Conservation (phyloP, 2,888 invertebrate species). For the Balanococcus diminutus region DNA sequence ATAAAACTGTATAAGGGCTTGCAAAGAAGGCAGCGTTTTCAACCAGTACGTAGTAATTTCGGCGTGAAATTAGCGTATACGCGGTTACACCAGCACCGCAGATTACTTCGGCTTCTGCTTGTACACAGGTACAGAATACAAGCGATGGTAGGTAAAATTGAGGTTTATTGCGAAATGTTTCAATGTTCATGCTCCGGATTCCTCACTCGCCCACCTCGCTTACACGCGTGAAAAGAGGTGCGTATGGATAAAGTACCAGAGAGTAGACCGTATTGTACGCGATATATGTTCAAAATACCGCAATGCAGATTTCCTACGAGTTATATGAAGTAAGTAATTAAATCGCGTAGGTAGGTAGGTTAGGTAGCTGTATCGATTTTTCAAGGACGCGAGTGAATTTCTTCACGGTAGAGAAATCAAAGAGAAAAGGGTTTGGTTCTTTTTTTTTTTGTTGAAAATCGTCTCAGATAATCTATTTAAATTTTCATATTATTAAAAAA, state of each 20-base stretch:
- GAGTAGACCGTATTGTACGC: neutral
- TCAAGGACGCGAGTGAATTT: neutral
- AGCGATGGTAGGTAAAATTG: neutral
- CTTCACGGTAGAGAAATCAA: too few species aligned
- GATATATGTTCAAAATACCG: neutral
- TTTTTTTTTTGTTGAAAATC: too few species aligned
- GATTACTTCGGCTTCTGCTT: neutral
- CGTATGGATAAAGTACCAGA: neutral
- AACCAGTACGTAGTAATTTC: neutral
- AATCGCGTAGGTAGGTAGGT: neutral
- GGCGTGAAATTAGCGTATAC: constrained; percentile 1
- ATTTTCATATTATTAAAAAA: too few species aligned
- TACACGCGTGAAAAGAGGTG: neutral
- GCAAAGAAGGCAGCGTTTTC: neutral
- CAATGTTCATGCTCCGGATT: too few species aligned
- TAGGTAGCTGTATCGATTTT: neutral
- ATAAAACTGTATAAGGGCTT: neutral
- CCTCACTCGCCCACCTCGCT: neutral
- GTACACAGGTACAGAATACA: neutral
- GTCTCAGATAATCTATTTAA: too few species aligned
- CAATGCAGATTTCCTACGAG: neutral
- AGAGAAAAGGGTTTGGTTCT: too few species aligned
- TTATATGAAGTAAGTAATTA: neutral
- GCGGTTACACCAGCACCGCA: neutral
- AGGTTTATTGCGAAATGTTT: neutral